These are phyloP conservation scores for Vipera latastei DNA, from an alignment of 2,797 vertebrate species.

Conservation along the genomic window DNA sequence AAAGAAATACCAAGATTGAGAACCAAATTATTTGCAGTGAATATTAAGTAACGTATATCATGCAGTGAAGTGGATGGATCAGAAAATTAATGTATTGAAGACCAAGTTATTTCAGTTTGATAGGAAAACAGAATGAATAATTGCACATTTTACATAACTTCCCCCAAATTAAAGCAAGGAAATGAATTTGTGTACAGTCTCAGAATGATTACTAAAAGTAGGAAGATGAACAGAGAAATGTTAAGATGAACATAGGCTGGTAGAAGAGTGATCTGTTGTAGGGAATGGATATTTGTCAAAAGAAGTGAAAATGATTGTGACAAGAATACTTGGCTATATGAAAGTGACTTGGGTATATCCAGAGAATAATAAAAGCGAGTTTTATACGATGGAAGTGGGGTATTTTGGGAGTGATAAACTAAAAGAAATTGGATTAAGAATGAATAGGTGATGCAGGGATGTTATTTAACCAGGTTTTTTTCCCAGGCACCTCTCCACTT, in stretches of 20 bases:
- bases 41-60: background rate
- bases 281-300: background rate
- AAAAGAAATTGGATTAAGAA: background rate
- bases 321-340: background rate
- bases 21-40: background rate
- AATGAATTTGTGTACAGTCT: background rate
- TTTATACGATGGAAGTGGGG: background rate
- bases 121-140: background rate
- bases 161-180: background rate
- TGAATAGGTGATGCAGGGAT: background rate
- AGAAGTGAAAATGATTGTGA: background rate
- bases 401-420: background rate
- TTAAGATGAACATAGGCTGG: background rate
- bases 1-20: background rate
- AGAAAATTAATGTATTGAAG: background rate
- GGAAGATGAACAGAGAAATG: background rate
- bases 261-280: background rate
- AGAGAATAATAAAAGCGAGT: background rate
- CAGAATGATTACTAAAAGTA: background rate
- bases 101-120: background rate
- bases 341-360: background rate
- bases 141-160: background rate
- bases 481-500: background rate
- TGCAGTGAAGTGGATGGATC: background rate
- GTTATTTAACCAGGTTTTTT: background rate